Base-by-base conservation (phyloP, 2,113 vertebrate genomes). In the Cyprinus carpio region DNA sequence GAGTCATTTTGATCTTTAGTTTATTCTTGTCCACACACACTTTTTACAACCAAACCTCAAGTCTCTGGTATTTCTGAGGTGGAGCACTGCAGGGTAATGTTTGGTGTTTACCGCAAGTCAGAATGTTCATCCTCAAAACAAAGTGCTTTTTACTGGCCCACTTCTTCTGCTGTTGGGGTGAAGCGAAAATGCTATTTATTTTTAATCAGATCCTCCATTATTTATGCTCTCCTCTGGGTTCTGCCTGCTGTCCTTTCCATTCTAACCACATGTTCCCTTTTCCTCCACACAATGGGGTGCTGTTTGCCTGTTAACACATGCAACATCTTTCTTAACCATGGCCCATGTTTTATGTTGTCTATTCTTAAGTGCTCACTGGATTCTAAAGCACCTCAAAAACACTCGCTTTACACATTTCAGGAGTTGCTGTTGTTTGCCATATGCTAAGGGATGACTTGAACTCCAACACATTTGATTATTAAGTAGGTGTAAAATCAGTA, bases 121-220 rank as follows among this genome's bases (percentile, higher is more conserved):
- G 20, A 65, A 81, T 29, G 60, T 81, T 81, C 60, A 40, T 81
- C 56, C 60, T 81, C 58, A 81, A 81, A 65, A 65, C 78, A 81
- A 79, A 78, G 51, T 67, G 62, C 25, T 31, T 51, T 27, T 20
- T 64, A 15, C 80, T 67, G 60, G n/a, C 18, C 67, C 75, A 74
- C 56, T 58, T 23, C 34, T 82, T 18, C 64, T 74, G 58, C 64
- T 78, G 67, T 85, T 81, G 69, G 87, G 79, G 31, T 75, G 29
- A 83, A 84, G 76, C 25, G 64, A 75, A 79, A 67, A 72, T 79
- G 72, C 82, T 75, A 34, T 87, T 90, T 34, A 86, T 81, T 89
- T 90, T 90, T 86, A 92, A 92, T 90, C 85, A 93, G 90, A 40
- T 64, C 80, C 65, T 87, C 84, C 89, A 90, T 92, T 82, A 91